Evolutionary conservation across 2,113 vertebrate species (phyloP).

Genomic region (Centropristis striata): DNA sequence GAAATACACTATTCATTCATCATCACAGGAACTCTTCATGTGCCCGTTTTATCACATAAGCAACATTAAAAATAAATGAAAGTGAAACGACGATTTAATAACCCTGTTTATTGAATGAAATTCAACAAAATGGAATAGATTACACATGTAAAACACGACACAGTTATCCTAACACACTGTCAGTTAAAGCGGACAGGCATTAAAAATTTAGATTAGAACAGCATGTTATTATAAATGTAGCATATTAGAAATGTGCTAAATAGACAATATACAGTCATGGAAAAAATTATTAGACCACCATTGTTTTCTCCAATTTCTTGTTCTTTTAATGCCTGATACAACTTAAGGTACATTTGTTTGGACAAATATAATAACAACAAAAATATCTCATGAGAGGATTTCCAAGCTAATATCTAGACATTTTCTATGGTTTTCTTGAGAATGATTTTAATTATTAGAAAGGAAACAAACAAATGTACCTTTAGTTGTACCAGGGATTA

Average conservation of each 20-base stretch:
- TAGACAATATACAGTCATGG: too few relatives aligned
- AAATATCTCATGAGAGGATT: too few relatives aligned
- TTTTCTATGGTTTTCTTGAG: too few relatives aligned
- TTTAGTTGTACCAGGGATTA: too few relatives aligned
- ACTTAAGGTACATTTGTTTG: too few relatives aligned
- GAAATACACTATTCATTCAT: constrained; percentile 27
- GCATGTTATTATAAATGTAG: not conserved
- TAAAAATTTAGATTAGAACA: constrained; percentile 3
- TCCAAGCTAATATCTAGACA: too few relatives aligned
- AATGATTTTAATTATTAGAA: too few relatives aligned
- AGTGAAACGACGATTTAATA: not conserved
- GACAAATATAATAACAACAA: too few relatives aligned
- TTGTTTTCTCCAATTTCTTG: too few relatives aligned
- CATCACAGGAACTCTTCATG: not conserved
- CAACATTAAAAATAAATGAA: not conserved
- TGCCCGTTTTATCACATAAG: not conserved
- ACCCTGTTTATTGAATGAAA: constrained; percentile 19
- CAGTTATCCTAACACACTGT: not conserved
- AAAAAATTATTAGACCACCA: too few relatives aligned
- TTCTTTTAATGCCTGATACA: too few relatives aligned
- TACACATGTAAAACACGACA: not conserved
- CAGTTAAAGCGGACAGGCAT: not conserved
- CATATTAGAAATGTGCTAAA: not conserved
- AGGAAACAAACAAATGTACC: too few relatives aligned
- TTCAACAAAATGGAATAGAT: not conserved